A percentile compares a stretch with the other conserved stretches of the same genome.
These are phyloP conservation scores for Collichthys lucidus DNA, from an alignment of 2,113 vertebrate genomes.

Conservation along the genomic window DNA sequence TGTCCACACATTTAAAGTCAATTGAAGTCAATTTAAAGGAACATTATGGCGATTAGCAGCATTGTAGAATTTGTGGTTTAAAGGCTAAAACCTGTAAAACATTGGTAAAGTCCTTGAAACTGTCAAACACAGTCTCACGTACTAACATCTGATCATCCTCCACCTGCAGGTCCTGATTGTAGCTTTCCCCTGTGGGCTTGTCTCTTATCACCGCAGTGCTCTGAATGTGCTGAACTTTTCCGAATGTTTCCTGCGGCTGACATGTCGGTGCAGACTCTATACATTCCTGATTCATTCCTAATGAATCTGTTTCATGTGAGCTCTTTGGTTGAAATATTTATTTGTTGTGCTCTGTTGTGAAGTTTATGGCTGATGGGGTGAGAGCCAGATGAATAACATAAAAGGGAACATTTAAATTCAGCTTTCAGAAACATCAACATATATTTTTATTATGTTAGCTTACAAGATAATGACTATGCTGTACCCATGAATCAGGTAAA, in stretches of 20 bases:
- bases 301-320: slow-evolving; percentile 38
- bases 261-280: slow-evolving; percentile 9
- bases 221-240: slow-evolving; percentile 42
- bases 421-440: too few species aligned
- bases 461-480: too few species aligned
- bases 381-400: background rate
- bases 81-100: background rate
- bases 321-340: slow-evolving; percentile 45
- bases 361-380: background rate
- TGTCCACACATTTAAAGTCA: background rate
- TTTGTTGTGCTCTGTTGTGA: slow-evolving; percentile 25
- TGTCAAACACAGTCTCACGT: slow-evolving; percentile 13
- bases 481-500: too few species aligned
- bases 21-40: background rate
- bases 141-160: slow-evolving; percentile 31
- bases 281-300: background rate
- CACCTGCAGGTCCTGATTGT: slow-evolving; percentile 37
- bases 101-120: background rate
- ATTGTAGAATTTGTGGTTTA: background rate
- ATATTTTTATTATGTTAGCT: too few species aligned
- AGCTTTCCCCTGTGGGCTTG: slow-evolving; percentile 10
- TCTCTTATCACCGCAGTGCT: slow-evolving; percentile 26
- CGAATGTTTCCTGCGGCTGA: slow-evolving; percentile 26
- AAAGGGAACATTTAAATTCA: background rate
- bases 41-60: background rate